Base-by-base conservation (phyloP, 2,113 vertebrate species). In the Gallinago paraguaiae region DNA sequence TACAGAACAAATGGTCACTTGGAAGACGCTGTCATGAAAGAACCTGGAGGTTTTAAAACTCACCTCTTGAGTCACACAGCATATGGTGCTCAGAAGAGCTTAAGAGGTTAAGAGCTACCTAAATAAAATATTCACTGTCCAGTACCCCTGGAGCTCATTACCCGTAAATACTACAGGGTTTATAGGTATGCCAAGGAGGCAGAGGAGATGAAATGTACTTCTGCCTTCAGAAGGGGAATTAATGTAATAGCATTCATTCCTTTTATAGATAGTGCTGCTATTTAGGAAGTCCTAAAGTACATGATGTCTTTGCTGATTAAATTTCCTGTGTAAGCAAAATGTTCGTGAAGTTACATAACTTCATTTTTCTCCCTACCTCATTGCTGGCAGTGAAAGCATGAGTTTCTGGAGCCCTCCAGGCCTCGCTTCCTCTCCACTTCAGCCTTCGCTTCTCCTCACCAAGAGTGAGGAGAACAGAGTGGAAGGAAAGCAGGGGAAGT, bases 211-310 rank as follows among this genome's bases (percentile, higher is more conserved):
- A 96, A 91, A 94, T 64, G 50, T 74, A 82, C 68, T 95, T 89
- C 78, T 88, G 7, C 70, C 59, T 96, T 93, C 25, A 13, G 67
- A 92, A 79, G 33, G 50, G 43, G 71, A 94, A 95, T 96, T 86
- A 71, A 63, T 86, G 76, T 60, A 88, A 95, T 94, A 86, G 23
- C 77, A 71, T 67, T 93, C 90, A 92, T 92, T 96, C 82, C 71
- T 95, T 94, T 93, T 71, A 70, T 15, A 93, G 95, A 88, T 93
- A 96, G 90, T 35, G 48, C 25, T 65, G 67, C 90, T 86, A 56
- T 92, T 95, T 93, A 94, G 96, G 95, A 96, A 96, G 88, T 94
- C 43, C 69, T 84, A 51, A 95, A 92, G 95, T 89, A 95, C 92
- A 82, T 12, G n/a, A 85, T 95, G 88, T 94, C 79, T 95, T 93